These are phyloP conservation scores for Cosmorhoe ocellata DNA, from an alignment of 2,888 invertebrate genomes.

Conservation along the genomic window DNA sequence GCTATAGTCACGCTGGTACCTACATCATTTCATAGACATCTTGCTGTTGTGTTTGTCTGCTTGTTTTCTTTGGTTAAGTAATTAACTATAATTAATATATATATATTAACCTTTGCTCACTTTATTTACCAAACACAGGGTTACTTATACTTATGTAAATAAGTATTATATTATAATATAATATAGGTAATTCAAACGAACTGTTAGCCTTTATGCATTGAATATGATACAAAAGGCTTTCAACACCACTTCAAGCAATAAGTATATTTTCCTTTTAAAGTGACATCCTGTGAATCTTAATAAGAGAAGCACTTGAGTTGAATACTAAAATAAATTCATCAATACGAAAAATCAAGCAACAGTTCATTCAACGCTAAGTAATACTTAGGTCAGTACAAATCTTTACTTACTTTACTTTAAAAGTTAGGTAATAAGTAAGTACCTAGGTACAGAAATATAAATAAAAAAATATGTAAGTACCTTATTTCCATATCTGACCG, in stretches of 20 bases:
- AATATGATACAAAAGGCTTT: constrained; percentile 41
- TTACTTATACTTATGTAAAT: constrained; percentile 8
- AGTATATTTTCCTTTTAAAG: constrained; percentile 79
- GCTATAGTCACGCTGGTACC: too few species aligned
- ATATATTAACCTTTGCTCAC: background rate
- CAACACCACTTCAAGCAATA: constrained; percentile 58
- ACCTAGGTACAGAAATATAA: too few species aligned
- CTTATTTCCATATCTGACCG: too few species aligned
- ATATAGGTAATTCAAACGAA: constrained; percentile 26
- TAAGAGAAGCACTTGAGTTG: constrained; percentile 68
- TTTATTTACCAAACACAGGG: constrained; percentile 9
- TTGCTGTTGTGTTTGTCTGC: too few species aligned
- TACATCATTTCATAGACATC: too few species aligned
- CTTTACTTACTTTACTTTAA: too few species aligned
- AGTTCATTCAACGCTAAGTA: constrained; percentile 70
- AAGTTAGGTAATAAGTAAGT: too few species aligned
- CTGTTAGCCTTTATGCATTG: constrained; percentile 30
- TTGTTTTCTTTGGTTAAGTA: too few species aligned
- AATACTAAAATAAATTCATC: constrained; percentile 67
- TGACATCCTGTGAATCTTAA: constrained; percentile 77
- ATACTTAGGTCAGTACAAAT: too few species aligned
- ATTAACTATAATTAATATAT: too few species aligned
- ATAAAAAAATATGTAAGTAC: too few species aligned
- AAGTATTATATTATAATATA: too few species aligned
- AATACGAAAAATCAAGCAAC: constrained; percentile 41